Evolutionary conservation across 1,140 invertebrate species (phyloP), one percentile per base, ranked within the genome.

Genomic region (Cataglyphis hispanica): DNA sequence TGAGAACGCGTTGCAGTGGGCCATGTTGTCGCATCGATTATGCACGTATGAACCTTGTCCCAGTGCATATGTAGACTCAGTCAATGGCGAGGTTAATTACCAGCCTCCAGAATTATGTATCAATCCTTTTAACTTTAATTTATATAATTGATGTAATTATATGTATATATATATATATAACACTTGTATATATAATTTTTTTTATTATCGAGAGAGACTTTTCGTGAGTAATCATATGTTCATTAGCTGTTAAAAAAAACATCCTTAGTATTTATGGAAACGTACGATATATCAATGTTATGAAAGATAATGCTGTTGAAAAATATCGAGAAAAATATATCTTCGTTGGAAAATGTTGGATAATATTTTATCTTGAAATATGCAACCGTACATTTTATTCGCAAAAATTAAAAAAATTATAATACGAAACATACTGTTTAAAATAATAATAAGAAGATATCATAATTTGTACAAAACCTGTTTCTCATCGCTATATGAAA

Each of bases 21-120:
- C 77, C 91, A 89, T 92, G 89, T 91, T 88, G 90, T 86, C 87
- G 93, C 90, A 93, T 93, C 92, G 93, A 93, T 93, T 93, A 92
- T 89, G 88, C 76, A 84, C 88, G 87, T 88, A 90, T 85, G 92
- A 92, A 88, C 90, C 90, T 87, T 89, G 91, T 93, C 91, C 86
- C 84, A 87, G 84, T 92, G 81, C 85, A 92, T 88, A 84, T 43
- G 72, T 74, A 76, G 83, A 63, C 86, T 90, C 84, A 86, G 87
- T 91, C 91, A 93, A 92, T 93, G 88, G 87, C 86, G 87, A 90
- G 80, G 89, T 84, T 90, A 90, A 91, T 91, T 87, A 87, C 70
- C 31, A 22, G 56, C 25, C 5, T 63, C 37, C 31, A 53, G 40
- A 60, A 64, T 75, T 50, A 63, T 67, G 37, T 50, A 77, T 58